These are phyloP conservation scores for Baryphthengus martii DNA, from an alignment of 2,113 vertebrate genomes.

Conservation along the genomic window DNA sequence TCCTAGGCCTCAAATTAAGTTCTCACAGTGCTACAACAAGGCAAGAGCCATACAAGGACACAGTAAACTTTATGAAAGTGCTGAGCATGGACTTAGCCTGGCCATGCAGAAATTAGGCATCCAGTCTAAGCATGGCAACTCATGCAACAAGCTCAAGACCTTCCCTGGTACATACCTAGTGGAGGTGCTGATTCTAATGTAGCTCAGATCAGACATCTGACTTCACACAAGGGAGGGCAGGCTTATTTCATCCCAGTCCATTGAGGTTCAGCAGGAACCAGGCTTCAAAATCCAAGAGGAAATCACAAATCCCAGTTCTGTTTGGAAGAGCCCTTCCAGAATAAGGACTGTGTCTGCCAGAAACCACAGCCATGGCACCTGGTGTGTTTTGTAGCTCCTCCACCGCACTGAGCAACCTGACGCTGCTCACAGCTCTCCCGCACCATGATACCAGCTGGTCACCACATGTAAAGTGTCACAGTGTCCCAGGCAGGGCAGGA, in stretches of 20 bases:
- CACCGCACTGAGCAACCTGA: not conserved
- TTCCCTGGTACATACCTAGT: not conserved
- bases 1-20: not conserved
- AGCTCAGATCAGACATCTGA: not conserved
- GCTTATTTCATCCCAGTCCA: not conserved
- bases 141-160: not conserved
- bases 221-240: not conserved
- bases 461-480: fast-evolving
- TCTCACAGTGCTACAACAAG: not conserved
- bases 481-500: not conserved
- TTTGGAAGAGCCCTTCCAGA: not conserved
- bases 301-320: not conserved
- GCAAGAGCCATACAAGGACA: not conserved
- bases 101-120: not conserved
- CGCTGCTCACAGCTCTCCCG: not conserved
- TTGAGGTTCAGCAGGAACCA: not conserved
- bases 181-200: not conserved
- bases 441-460: not conserved
- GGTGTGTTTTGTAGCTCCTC: not conserved
- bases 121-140: not conserved
- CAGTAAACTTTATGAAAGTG: not conserved
- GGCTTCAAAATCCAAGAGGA: not conserved
- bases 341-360: not conserved
- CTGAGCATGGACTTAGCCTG: not conserved
- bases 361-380: not conserved